Percentiles rank a stretch among this genome's conserved stretches.
Evolutionary conservation across 2,113 vertebrate species (phyloP).

Genomic region (Cyanoderma ruficeps): DNA sequence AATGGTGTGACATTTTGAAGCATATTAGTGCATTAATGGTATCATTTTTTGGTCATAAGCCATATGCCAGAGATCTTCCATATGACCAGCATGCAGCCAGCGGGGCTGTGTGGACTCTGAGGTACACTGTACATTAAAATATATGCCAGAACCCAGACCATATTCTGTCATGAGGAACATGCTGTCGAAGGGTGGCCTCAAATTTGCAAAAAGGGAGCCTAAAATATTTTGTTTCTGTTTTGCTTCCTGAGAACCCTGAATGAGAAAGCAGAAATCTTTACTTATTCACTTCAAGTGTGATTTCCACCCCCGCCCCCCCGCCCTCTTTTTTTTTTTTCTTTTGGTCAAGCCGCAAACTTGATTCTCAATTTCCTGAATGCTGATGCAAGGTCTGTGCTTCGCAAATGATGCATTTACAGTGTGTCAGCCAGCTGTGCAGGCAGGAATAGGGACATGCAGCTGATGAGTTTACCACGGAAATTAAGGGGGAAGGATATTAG

Average conservation of each 20-base stretch:
- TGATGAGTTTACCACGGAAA: neutral
- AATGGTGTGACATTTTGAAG: neutral
- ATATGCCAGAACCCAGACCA: neutral
- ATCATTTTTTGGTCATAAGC: neutral
- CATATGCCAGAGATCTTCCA: neutral
- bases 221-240: neutral
- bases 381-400: neutral
- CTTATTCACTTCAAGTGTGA: neutral
- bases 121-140: neutral
- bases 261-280: neutral
- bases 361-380: neutral
- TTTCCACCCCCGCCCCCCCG: fast-evolving
- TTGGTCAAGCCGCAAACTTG: neutral
- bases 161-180: neutral
- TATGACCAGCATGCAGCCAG: neutral
- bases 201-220: neutral
- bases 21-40: neutral
- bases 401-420: neutral
- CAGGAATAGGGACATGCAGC: neutral
- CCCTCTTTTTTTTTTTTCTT: fast-evolving
- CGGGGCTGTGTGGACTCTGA: neutral
- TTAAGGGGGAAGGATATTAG: neutral
- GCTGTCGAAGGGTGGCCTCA: neutral
- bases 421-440: neutral
- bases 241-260: neutral